These are phyloP conservation scores for Drosophila santomea DNA, from an alignment of 1,140 invertebrate species.

Conservation along the genomic window DNA sequence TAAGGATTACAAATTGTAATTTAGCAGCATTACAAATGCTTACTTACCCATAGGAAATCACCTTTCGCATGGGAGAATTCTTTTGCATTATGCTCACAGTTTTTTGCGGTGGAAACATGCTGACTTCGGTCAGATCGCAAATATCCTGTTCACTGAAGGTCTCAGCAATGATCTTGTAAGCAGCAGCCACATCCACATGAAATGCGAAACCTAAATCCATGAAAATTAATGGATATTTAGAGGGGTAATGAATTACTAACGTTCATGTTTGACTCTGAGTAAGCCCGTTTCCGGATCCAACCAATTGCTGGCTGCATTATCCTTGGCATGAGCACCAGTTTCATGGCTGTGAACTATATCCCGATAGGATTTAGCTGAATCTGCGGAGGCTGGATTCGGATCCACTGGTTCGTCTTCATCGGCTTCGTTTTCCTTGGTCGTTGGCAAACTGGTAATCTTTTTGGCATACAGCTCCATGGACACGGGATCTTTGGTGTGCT, in stretches of 20 bases:
- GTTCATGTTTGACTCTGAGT: conserved; percentile 77
- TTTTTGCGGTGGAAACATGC: conserved; percentile 86
- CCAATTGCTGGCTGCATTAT: conserved; percentile 73
- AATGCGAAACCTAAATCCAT: conserved; percentile 86
- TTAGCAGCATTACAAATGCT: no score
- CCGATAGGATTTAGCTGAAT: conserved; percentile 64
- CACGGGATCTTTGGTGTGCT: conserved; percentile 87
- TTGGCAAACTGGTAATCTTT: conserved; percentile 73
- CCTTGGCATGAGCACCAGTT: conserved; percentile 78
- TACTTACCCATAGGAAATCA: conserved; percentile 87
- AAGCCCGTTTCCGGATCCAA: conserved; percentile 84
- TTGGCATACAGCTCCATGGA: conserved; percentile 86
- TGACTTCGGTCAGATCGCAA: conserved; percentile 87
- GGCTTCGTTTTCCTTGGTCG: conserved; percentile 45
- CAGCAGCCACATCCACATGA: conserved; percentile 87
- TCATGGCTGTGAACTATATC: conserved; percentile 79
- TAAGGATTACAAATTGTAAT: no score
- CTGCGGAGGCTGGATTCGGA: conserved; percentile 10
- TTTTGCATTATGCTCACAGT: conserved; percentile 86
- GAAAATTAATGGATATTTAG: neutral
- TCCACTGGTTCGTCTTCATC: conserved; percentile 52
- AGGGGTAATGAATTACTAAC: conserved; percentile 34
- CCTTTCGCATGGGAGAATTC: conserved; percentile 87
- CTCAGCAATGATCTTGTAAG: conserved; percentile 87
- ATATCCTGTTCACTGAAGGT: conserved; percentile 87